Base-by-base conservation (phyloP, 2,888 invertebrate genomes). In the Lobophora halterata region DNA sequence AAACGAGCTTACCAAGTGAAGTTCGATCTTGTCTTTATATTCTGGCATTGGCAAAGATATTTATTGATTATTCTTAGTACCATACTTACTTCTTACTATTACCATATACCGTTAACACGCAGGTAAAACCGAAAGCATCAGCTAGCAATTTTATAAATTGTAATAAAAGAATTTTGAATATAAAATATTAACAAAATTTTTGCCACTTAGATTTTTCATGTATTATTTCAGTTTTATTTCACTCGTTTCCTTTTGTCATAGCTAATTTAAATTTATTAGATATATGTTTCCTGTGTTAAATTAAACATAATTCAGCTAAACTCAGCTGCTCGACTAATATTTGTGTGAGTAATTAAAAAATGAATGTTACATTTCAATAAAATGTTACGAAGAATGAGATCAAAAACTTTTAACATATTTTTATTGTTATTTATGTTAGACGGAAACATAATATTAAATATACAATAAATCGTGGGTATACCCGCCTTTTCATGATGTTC, bases 371-470 rank as follows among this genome's bases (percentile, higher is more conserved):
- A 32, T 47, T 40, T 44, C 28, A 40, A 36, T 38, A 36, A 43
- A 40, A 38, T 30, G 35, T 37, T 25, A 33, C 36, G 34, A 16
- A 42, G 45, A 41, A 34, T 40, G 37, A 65, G 53, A 68, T 68
- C 63, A 66, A 66, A 40, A 65, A 48, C 53, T 46, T 33, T 46
- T 33, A 31, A 54, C 58, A 55, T 41, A 31, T 29, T 41, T 50
- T 50, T 39, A 39, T 42, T 35, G 24, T 62, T 61, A 71, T 76
- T 75, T 78, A 74, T 70, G 61, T 53, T 51, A 49, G 64, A 58
- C 77, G 83, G 81, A 82, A 79, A 78, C 74, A 75, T 74, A 79
- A 74, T 73, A 73, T 81, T 73, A 76, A 74, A 71, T 55, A 61
- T 30, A 65, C 65, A 69, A 82, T 85, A 83, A 85, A 79, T 85